A percentile compares a stretch with the other conserved stretches of the same genome.
These are phyloP conservation scores for Diarsia dahlii DNA, from an alignment of 2,888 invertebrate species.

Conservation along the genomic window DNA sequence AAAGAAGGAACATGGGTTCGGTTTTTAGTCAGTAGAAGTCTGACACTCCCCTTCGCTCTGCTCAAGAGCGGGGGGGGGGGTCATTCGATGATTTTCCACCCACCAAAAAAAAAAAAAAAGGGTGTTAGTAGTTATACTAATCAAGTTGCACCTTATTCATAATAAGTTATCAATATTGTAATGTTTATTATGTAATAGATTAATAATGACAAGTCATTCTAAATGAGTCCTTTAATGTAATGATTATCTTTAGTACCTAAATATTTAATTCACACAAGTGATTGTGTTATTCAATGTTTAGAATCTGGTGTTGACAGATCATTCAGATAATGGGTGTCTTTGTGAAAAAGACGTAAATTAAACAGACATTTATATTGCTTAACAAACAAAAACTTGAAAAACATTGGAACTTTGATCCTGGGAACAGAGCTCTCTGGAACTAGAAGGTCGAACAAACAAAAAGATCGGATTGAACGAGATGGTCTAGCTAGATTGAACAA, in stretches of 20 bases:
- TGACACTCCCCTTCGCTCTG: no score
- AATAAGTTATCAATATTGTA: not conserved
- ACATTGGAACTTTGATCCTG: not conserved
- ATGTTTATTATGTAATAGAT: conserved; percentile 1
- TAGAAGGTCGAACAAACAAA: not conserved
- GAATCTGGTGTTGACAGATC: not conserved
- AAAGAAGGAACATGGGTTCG: no score
- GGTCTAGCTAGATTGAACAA: no score
- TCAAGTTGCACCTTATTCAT: not conserved
- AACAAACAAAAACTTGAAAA: not conserved
- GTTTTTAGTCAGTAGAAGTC: no score
- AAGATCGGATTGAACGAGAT: not conserved
- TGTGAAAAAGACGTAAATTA: not conserved
- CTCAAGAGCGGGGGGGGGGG: no score
- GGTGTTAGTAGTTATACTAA: not conserved
- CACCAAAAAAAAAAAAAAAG: no score
- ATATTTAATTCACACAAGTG: not conserved
- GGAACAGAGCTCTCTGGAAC: not conserved
- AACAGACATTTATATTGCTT: not conserved
- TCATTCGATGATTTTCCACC: no score
- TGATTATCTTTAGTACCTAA: not conserved
- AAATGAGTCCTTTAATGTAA: not conserved
- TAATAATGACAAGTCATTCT: not conserved
- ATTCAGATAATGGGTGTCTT: not conserved
- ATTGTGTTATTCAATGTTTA: not conserved